Evolutionary conservation across 2,797 vertebrate genomes (phyloP).

Genomic region (Rhinophrynus dorsalis): DNA sequence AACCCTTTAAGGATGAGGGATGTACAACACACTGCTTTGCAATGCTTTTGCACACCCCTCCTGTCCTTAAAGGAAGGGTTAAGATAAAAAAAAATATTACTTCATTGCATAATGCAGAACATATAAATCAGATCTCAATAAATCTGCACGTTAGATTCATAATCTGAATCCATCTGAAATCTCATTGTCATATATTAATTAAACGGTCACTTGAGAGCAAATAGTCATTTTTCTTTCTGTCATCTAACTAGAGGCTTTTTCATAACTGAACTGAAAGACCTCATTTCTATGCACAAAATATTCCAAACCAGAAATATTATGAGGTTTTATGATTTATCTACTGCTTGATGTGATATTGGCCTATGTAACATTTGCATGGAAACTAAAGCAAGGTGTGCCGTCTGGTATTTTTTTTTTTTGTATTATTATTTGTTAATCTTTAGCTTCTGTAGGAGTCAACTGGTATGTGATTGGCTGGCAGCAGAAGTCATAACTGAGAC

Average conservation of each 20-base stretch:
- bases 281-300: slow-evolving; percentile 25
- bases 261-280: slow-evolving; percentile 21
- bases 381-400: background rate
- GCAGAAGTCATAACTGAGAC: too few species aligned
- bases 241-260: slow-evolving; percentile 3
- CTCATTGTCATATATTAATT: slow-evolving; percentile 24
- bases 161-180: slow-evolving; percentile 20
- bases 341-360: background rate
- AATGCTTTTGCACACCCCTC: too few species aligned
- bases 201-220: slow-evolving; percentile 11
- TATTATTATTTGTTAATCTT: too few species aligned
- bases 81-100: background rate
- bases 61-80: too few species aligned
- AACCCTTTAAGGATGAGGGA: too few species aligned
- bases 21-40: too few species aligned
- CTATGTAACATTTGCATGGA: background rate
- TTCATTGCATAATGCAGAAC: background rate
- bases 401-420: too few species aligned
- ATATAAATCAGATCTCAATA: slow-evolving; percentile 10
- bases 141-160: slow-evolving; percentile 1
- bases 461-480: too few species aligned
- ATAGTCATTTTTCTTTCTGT: slow-evolving; percentile 14
- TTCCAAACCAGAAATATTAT: slow-evolving; percentile 10
- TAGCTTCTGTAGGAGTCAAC: too few species aligned
- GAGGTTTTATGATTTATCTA: slow-evolving; percentile 10